Base-by-base conservation (phyloP, 1,140 invertebrate genomes). In the Zaprionus capensis region DNA sequence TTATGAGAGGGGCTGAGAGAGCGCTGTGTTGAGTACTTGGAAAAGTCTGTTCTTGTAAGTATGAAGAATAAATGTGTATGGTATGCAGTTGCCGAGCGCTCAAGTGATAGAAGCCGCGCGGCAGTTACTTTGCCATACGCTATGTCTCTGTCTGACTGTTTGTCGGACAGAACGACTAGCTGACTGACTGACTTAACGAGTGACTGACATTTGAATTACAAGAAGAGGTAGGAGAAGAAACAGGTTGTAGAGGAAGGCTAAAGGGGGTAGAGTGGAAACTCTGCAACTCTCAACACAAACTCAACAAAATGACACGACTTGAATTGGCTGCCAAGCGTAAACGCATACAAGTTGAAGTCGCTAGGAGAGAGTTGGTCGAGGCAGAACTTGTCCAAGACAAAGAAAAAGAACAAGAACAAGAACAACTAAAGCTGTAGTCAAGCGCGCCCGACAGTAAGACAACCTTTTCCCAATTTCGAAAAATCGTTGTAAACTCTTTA, bases 321-420 rank as follows among this genome's bases (percentile, higher is more conserved):
- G 83, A 87, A 88, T 87, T 88, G 83, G 83, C 83, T 87, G 84
- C 84, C 84, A 87, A 87, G 84, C 83, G 82, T 87, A 81, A 87
- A 87, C 84, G 83, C 84, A 86, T 86, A 86, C 83, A 86, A 74
- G 57, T 74, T 49, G 58, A 51, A 87, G 83, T 77, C 69, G 78
- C 79, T 68, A 70, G 80, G n/a, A 17, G 41, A 44, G 57, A 82
- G 71, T 75, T 74, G 78, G 82, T 73, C 72, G 83, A 87, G 66
- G 64, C 69, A 51, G 51, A 64, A 78, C 76, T 80, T 51, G 77
- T 64, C 81, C 81, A 80, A 83, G 80, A 83, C 74, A 67, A 34
- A 74, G 69, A 44, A 68, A 73, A 34, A 34, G 59, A 36, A 28
- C n/a, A 34, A 34, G 31, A 11, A n/a, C n/a, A n/a, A n/a, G n/a